These are phyloP conservation scores for Lasioglossum calceatum DNA, from an alignment of 2,888 invertebrate genomes.

Conservation along the genomic window DNA sequence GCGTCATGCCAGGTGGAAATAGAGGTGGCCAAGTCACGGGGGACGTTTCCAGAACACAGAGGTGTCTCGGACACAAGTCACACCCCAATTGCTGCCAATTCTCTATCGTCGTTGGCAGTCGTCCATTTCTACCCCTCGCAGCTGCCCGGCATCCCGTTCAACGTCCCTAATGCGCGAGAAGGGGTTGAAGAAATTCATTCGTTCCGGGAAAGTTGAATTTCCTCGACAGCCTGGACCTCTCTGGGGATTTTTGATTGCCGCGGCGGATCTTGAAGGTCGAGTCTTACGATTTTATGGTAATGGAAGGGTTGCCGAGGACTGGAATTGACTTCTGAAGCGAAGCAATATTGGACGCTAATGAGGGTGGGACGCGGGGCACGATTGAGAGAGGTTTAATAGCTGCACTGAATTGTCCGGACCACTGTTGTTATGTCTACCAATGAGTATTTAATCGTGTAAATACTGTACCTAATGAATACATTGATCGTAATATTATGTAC, in stretches of 20 bases:
- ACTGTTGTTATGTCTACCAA: neutral
- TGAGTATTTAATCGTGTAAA: neutral
- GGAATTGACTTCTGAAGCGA: conserved; percentile 11
- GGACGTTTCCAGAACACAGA: conserved; percentile 34
- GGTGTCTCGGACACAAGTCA: conserved; percentile 53
- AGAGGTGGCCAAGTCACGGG: conserved; percentile 3
- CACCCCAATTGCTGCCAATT: conserved; percentile 77
- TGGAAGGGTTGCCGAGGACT: neutral
- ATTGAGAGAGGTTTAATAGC: neutral
- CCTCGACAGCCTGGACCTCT: neutral
- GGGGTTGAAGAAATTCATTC: conserved; percentile 17
- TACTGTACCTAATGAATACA: neutral
- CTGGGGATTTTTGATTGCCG: conserved; percentile 5
- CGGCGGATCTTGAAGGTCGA: neutral
- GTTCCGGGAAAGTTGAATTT: neutral
- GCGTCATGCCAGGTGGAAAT: neutral
- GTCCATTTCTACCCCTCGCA: conserved; percentile 71
- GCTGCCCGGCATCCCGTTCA: conserved; percentile 3
- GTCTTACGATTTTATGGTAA: conserved; percentile 5
- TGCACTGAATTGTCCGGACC: neutral
- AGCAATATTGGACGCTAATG: conserved; percentile 1
- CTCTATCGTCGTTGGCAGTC: conserved; percentile 79
- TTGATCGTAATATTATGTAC: neutral
- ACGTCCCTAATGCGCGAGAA: neutral
- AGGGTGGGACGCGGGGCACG: neutral